Base-by-base conservation (phyloP, 30 jellyfish, hydroid and myxozoan genomes). In the Pseudorhiza aurosa region DNA sequence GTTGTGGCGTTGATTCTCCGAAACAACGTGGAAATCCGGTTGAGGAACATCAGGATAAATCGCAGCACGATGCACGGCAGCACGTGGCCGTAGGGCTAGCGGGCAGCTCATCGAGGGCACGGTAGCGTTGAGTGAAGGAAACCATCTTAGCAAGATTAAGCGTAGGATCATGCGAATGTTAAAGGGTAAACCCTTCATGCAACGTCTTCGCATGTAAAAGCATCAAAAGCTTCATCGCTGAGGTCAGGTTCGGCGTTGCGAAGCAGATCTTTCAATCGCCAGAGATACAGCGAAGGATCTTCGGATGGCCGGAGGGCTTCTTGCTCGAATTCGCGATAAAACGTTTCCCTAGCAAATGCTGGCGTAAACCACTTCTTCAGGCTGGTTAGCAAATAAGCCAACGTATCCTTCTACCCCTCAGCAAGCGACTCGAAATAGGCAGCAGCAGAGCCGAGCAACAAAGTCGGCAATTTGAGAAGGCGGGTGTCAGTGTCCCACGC, bases 231-330 rank as follows among this genome's bases (percentile, higher is more conserved):
- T 55, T 70, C 84, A 24, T 46, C 84, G 31, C 57, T 21, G 30
- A 70, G 84, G 31, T 44, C 84, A 17, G 84, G 84, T 27, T 70
- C 84, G 36, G 84, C 84, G 33, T 32, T 46, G 43, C 84, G 84
- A 71, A 70, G 84, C 71, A 70, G 72, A 46, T 70, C 77, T 49
- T 70, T 70, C 57, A 70, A 33, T 0, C 84, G 84, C 84, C 84
- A 70, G 33, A 70, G 53, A 33, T 44, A 70, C 5, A 70, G 58
- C 17, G 84, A 70, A 22, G 84, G 70, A 27, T 70, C 84, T 33
- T 70, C 71, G 56, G 84, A n/a, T 46, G 84, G 84, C 53, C 84
- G 28, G 33, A 70, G 49, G 35, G 71, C 84, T 45, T 70, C 71
- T 22, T 25, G 53, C 21, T 70, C 84, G 56, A 70, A 70, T 5